Conservation (phyloP, 2,888 invertebrate species). For the Hymenopus coronatus region DNA sequence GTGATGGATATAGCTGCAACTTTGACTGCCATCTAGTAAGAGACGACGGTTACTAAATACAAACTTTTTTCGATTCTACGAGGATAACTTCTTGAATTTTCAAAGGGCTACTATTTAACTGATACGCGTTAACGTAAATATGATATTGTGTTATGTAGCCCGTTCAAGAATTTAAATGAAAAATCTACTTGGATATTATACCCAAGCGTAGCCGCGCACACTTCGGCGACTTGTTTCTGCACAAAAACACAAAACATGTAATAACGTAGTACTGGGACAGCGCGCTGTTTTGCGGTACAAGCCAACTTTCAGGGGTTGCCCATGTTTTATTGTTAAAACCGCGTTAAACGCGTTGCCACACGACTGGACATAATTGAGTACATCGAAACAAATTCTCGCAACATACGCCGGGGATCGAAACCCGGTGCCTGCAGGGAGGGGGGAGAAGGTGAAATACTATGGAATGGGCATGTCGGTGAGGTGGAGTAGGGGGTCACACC, state of each 20-base stretch:
- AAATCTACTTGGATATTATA: background rate
- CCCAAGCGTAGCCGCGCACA: background rate
- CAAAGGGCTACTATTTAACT: rapidly evolving
- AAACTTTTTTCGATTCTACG: too few species aligned
- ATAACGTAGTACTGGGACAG: background rate
- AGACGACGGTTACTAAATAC: too few species aligned
- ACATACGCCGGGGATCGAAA: background rate
- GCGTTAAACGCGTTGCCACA: background rate
- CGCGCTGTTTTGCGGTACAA: background rate
- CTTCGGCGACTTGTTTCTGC: background rate
- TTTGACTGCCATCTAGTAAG: too few species aligned
- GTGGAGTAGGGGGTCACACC: background rate
- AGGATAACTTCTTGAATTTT: too few species aligned
- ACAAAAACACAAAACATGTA: background rate
- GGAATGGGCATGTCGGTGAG: background rate
- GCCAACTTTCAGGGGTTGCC: background rate
- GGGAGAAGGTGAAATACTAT: background rate
- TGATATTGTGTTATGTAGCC: too few species aligned
- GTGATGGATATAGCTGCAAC: too few species aligned
- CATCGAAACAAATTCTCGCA: background rate
- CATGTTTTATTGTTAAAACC: background rate
- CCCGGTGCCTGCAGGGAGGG: background rate
- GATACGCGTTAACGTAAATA: too few species aligned
- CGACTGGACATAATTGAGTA: background rate
- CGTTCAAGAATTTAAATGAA: too few species aligned